phyloP scores from a whole-genome alignment of 30 jellyfish, hydroid and myxozoan species.

The Sanderia malayensis region DNA sequence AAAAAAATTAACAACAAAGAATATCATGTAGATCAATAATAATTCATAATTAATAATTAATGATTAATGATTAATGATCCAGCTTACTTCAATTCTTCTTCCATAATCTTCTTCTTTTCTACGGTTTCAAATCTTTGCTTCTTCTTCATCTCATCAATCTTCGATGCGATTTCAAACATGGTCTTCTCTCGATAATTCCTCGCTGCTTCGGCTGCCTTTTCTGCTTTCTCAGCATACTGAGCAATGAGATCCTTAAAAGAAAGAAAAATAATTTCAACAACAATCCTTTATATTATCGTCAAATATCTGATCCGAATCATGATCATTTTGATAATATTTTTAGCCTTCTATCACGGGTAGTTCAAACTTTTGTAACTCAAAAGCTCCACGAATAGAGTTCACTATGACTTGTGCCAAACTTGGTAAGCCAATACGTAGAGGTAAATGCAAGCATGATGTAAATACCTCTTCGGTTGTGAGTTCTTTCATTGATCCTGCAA shows the following conservation, averaged over 20 bases:
- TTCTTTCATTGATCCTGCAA: conserved; percentile 89
- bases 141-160: conserved; percentile 69
- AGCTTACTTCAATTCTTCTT: conserved; percentile 56
- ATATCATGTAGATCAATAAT: too few relatives aligned
- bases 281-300: too few relatives aligned
- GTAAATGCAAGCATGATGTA: too few relatives aligned
- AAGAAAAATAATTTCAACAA: neutral
- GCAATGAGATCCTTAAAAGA: conserved; percentile 61
- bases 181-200: conserved; percentile 75
- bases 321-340: too few relatives aligned
- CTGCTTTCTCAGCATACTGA: conserved; percentile 83
- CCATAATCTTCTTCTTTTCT: conserved; percentile 57
- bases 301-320: too few relatives aligned
- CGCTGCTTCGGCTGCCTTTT: conserved; percentile 86
- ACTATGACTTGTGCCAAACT: too few relatives aligned
- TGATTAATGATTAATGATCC: neutral
- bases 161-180: conserved; percentile 83
- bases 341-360: too few relatives aligned
- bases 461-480: conserved; percentile 72
- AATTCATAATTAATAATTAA: too few relatives aligned
- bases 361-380: too few relatives aligned
- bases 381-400: too few relatives aligned
- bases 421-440: too few relatives aligned
- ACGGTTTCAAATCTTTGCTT: conserved; percentile 36
- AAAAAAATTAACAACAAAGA: too few relatives aligned